Base-by-base conservation (phyloP, 2,888 invertebrate species). In the Disparrhopalites patrizii region DNA sequence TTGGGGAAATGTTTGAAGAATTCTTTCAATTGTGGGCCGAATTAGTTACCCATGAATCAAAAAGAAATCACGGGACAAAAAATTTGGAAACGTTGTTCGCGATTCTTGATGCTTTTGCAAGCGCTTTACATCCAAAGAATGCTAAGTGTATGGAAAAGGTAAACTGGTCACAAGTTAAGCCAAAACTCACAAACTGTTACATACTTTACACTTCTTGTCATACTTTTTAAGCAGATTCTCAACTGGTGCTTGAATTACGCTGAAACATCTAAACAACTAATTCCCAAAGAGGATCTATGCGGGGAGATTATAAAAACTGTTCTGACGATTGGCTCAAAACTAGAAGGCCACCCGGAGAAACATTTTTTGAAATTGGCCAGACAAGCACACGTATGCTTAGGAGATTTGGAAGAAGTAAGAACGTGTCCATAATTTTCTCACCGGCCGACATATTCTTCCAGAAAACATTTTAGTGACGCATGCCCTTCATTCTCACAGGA, bases 11-110 rank as follows among this genome's bases (percentile, higher is more conserved):
- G 10, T 68, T 70, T 56, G 50, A 66, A 38, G 64, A 68, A 23
- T 70, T 70, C 38, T 68, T 68, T 36, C 61, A 70, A 5, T 33
- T 60, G 0, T 70, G 68, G 66, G 54, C 47, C 36, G 10, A 57
- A 18, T 40, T 67, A 18, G 30, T 70, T 36, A 57, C 54, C 51
- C 25, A 20, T 20, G 33, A 25, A 13, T 10, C 13, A 10, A 47
- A 54, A 56, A 1, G 52, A 25, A 25, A 25, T 51, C 5, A 4
- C 43, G n/a, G n/a, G n/a, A 33, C 20, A 0, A 23, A 31, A 54
- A 27, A 60, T 58, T 50, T 51, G 25, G 60, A 65, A 20, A 13
- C 28, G 20, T 52, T 69, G n/a, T 69, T 69, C 51, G 50, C 61
- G 5, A 65, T 69, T 51, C 36, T 69, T 18, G 36, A 54, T 5